Base-by-base conservation (phyloP, 1,140 invertebrate genomes). In the Neodiprion virginianus region DNA sequence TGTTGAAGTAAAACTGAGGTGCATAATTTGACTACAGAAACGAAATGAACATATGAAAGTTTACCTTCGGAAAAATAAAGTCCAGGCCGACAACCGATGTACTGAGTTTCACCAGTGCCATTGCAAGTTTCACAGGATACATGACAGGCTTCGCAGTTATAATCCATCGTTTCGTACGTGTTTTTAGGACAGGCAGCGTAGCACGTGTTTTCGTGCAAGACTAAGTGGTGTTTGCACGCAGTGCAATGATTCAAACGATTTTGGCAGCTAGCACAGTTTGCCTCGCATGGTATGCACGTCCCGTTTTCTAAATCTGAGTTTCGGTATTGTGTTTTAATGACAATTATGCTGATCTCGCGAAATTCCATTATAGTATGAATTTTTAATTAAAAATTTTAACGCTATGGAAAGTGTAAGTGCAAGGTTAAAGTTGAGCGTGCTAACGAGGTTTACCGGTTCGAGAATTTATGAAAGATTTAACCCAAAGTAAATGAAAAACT, bases 111-210 rank as follows among this genome's bases (percentile, higher is more conserved):
- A 40, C 91, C 91, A 7, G 93, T 92, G 23, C 95, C 95, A 77
- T 91, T 93, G 83, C 96, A 97, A 1, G 95, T 95, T 78, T 93
- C 93, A 85, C 96, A 97, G 8, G 92, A 92, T 11, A 91, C 82
- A 86, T 96, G 93, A 85, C 96, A 97, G 8, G 91, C 89, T 12
- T 91, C 90, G 85, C 95, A 97, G 79, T 91, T 92, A 85, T 95
- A 94, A 82, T 96, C 94, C 78, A 95, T 93, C 1, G 94, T 95
- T 87, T 96, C 94, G 82, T 92, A 96, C 1, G 94, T 95, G 75
- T 94, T 92, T 1, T 91, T 79, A 3, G 96, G 96, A 89, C 96
- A 97, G 1, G 93, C 91, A 2, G 94, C 93, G 74, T 94, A 91
- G 86, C 96, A 97, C 79, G 93, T 93, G 78, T 94, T 94, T 74